These are phyloP conservation scores for Ophion costatus DNA, from an alignment of 2,888 invertebrate species.

Conservation along the genomic window DNA sequence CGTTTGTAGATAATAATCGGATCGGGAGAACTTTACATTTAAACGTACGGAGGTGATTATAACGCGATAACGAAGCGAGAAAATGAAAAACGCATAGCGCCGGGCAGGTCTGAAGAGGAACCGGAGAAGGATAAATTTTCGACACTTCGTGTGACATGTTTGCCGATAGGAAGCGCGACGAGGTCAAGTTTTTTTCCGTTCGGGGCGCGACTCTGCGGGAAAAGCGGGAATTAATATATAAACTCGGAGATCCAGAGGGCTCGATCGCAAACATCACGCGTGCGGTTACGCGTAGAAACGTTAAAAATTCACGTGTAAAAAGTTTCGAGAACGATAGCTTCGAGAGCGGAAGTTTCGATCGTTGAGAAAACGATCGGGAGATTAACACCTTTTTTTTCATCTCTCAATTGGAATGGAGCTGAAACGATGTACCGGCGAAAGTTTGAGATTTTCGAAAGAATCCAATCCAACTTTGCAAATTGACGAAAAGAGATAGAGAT, in stretches of 20 bases:
- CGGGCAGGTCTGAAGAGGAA: constrained; percentile 50
- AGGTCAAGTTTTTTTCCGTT: background rate
- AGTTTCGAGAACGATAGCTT: constrained; percentile 25
- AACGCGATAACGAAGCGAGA: constrained; percentile 63
- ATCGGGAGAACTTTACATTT: constrained; percentile 57
- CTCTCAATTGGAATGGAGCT: constrained; percentile 60
- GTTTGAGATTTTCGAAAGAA: constrained; percentile 25
- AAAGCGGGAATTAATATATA: background rate
- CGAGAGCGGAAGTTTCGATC: constrained; percentile 14
- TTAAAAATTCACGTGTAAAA: constrained; percentile 62
- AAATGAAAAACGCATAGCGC: constrained; percentile 49
- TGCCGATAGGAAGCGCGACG: constrained; percentile 15
- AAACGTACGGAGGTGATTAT: constrained; percentile 57
- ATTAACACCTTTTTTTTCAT: constrained; percentile 37
- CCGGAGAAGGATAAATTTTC: constrained; percentile 45
- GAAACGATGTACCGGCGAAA: constrained; percentile 45
- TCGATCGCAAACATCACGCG: constrained; percentile 5
- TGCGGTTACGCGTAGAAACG: constrained; percentile 37
- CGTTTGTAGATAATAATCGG: constrained; percentile 61
- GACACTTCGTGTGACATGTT: constrained; percentile 6
- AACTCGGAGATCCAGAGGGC: constrained; percentile 35
- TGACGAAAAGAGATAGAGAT: constrained; percentile 25
- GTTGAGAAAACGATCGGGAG: constrained; percentile 43
- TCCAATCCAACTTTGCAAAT: constrained; percentile 34
- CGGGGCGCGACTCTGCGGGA: background rate